phyloP scores from a whole-genome alignment of 2,797 vertebrate genomes.

The Crocodylus rhombifer region DNA sequence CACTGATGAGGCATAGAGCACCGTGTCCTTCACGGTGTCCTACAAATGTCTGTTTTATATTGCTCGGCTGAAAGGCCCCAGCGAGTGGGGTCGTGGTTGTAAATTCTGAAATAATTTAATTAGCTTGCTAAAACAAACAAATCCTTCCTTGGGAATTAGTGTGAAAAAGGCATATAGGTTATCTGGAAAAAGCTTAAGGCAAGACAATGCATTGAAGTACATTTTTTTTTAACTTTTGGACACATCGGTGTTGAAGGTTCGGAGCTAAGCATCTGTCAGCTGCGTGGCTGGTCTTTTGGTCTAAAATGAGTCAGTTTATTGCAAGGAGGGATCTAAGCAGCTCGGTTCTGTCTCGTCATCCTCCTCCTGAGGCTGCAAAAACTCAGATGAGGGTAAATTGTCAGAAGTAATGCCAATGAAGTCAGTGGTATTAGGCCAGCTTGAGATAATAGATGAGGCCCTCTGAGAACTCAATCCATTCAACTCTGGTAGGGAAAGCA shows the following conservation, averaged over 20 bases:
- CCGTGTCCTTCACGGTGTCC: not conserved
- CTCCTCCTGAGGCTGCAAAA: not conserved
- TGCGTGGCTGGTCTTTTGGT: not conserved
- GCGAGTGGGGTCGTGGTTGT: not conserved
- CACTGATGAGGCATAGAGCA: not conserved
- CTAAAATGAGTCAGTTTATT: not conserved
- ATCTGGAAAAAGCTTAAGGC: fast-evolving
- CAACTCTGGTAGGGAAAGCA: not conserved
- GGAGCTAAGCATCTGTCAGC: not conserved
- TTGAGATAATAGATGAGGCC: not conserved
- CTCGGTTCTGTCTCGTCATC: not conserved
- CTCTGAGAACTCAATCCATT: not conserved
- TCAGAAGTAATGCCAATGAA: not conserved
- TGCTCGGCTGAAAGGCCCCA: not conserved
- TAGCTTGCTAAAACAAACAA: not conserved
- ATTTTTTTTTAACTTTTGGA: not conserved
- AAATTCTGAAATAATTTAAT: not conserved
- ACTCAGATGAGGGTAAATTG: not conserved
- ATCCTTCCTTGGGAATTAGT: not conserved
- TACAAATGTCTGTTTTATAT: fast-evolving
- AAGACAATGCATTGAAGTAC: not conserved
- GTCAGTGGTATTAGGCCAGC: not conserved
- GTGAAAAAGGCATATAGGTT: fast-evolving
- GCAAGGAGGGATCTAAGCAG: not conserved
- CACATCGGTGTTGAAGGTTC: not conserved